Evolutionary conservation across 2,888 invertebrate genomes (phyloP), one percentile per base, ranked within the genome.

Genomic region (Caenorhabditis sp.): DNA sequence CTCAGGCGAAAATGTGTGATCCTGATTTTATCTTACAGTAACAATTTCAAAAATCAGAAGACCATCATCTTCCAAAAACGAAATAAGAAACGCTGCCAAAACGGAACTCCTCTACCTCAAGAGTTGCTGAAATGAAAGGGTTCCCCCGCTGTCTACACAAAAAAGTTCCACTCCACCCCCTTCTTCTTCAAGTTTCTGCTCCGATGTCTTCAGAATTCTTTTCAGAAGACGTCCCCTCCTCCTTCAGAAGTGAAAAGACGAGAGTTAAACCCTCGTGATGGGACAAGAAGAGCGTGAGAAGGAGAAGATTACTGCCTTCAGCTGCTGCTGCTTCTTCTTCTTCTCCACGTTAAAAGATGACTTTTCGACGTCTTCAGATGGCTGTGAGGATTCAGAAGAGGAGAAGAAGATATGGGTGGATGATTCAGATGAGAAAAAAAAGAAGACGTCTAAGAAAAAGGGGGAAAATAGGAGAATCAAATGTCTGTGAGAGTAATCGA

Each of bases 201-300:
- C 28, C 6, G 22, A 24, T 22, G 51, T 51, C 58, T 58, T 19
- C 59, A 59, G 59, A 59, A 41, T 63, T 44, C 61, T 49, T 47
- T 51, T 68, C 66, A 68, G 51, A 49, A 66, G 47, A 31, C 31
- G 64, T 38, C 26, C 19, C 16, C 14, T 16, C 26, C 6, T 26
- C 44, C 44, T 56, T 51, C 51, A 59, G 19, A 73, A 41, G 59
- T 41, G 74, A 74, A 74, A 74, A 59, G 44, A 61, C 51, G 56
- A 64, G n/a, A n/a, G 64, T 44, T 51, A 74, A 74, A 51, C 56
- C 47, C 51, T 41, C 58, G 49, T 63, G 73, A 63, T 24, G 54
- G 51, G 35, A 19, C 56, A 56, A 56, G 24, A 44, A 35, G 74
- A 51, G 41, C 64, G 74, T 74, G 61, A 51, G 74, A 74, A 74